phyloP scores from a whole-genome alignment of 30 jellyfish, hydroid and myxozoan genomes.

The Rhopilema esculentum region DNA sequence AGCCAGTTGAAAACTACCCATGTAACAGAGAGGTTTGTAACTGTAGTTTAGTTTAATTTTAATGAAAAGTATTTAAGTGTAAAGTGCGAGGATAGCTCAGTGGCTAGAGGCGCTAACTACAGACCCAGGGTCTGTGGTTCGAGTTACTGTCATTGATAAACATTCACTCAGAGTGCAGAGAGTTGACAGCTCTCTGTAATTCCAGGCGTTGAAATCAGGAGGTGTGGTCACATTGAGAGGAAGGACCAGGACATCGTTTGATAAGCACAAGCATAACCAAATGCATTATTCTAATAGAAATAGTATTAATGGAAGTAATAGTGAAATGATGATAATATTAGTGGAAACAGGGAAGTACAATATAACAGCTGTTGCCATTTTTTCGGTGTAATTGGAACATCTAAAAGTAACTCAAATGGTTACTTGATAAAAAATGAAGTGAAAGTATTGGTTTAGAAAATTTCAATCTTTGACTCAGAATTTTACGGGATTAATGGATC shows the following conservation, averaged over 20 bases:
- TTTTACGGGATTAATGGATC: slow-evolving; percentile 24
- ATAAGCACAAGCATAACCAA: background rate
- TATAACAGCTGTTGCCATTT: background rate
- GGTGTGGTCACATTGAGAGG: background rate
- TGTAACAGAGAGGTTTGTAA: background rate
- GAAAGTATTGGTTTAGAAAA: background rate
- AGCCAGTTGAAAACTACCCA: background rate
- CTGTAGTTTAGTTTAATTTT: background rate
- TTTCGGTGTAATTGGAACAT: background rate
- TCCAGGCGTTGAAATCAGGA: background rate
- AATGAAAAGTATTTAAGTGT: background rate
- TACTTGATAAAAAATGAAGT: background rate
- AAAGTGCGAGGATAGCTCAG: background rate
- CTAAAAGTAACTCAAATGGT: background rate
- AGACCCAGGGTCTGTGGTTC: background rate
- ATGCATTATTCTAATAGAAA: background rate
- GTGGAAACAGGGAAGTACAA: background rate
- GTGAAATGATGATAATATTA: background rate
- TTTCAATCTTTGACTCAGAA: background rate
- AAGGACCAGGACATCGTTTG: background rate
- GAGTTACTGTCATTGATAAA: background rate
- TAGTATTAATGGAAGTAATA: background rate
- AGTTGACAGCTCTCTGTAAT: background rate
- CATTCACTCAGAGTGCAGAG: background rate
- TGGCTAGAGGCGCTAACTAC: background rate